Base-by-base conservation (phyloP, 2,797 vertebrate genomes). In the Meda fulgida region DNA sequence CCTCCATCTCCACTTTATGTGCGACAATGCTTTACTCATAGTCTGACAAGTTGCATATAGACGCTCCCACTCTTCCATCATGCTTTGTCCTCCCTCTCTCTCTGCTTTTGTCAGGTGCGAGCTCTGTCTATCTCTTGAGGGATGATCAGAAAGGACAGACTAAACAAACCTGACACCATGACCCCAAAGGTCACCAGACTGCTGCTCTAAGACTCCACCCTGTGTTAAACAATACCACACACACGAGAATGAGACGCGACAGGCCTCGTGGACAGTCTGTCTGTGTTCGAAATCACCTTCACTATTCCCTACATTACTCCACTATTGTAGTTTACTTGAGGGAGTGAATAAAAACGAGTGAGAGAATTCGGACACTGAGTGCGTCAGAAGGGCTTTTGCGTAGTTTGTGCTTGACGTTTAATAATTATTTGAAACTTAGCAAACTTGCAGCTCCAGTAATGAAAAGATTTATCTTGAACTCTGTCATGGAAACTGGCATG, bases 131-230 rank as follows among this genome's bases (percentile, higher is more conserved):
- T 84, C 48, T 80, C 69, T 51, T 46, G 83, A 66, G 67, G 60
- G 43, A 46, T 75, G 70, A 85, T 78, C 76, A 83, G 76, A 83
- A 31, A 80, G 73, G 19, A 65, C 86, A 88, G 85, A 86, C 85
- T 83, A 89, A 88, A 87, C 85, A 88, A 73, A 80, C 80, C 85
- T 83, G 80, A 89, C 83, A 77, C 36, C 58, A 14, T 63, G 85
- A 83, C 85, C 85, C 80, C 6, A 70, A 23, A 86, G 88, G 83
- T 86, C 70, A 80, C n/a, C 43, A 69, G 48, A 75, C 80, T 43
- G 38, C 55, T 60, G 55, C 21, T 67, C 34, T 26, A 43, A 18
- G 34, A 72, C 72, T 63, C 80, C 88, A 84, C 80, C 86, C 70
- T 78, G 14, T n/a, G 76, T 85, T 80, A 85, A 87, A 84, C 82